Base-by-base conservation (phyloP, 2,113 vertebrate genomes). In the Chaetodon auriga region DNA sequence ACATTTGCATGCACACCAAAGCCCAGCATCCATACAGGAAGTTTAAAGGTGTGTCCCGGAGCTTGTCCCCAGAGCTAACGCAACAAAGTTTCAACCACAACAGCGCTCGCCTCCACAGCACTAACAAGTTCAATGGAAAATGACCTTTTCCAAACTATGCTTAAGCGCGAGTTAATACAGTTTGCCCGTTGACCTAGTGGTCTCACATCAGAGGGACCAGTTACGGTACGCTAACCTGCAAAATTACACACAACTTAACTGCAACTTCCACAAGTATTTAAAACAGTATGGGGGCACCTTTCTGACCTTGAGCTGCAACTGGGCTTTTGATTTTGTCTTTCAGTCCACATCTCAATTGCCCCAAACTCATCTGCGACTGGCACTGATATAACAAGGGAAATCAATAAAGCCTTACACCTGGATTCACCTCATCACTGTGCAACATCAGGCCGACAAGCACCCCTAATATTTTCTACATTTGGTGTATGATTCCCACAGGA, bases 111-210 rank as follows among this genome's bases (percentile, higher is more conserved):
- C 69, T 38, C 41, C n/a, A 48, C 25, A 64, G 49, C 65, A 61
- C 69, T 57, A 55, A 81, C 18, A 81, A 51, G 21, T 19, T 69
- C 19, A 78, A 12, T 8, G 18, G 2, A n/a, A n/a, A 46, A 49
- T 9, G 9, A 49, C 38, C 64, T 68, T 49, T 35, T 78, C 13
- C 49, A 73, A 72, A 49, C 45, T 57, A 48, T 61, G 6, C 57
- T 35, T 14, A 61, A 66, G 60, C 65, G 73, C 3, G n/a, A 58
- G 43, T 61, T 48, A 16, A 54, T 12, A 84, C 19, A 49, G 9
- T 65, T 74, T 77, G 25, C 7, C 79, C 78, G 84, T 82, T 82
- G 70, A 91, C 61, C 46, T 73, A 21, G 19, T 4, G 41, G 58
- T 43, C n/a, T 53, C 25, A 57, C 30, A 69, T 70, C 61, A 89